Conservation (phyloP, 2,113 vertebrate genomes). For the Stigmatopora argus region DNA sequence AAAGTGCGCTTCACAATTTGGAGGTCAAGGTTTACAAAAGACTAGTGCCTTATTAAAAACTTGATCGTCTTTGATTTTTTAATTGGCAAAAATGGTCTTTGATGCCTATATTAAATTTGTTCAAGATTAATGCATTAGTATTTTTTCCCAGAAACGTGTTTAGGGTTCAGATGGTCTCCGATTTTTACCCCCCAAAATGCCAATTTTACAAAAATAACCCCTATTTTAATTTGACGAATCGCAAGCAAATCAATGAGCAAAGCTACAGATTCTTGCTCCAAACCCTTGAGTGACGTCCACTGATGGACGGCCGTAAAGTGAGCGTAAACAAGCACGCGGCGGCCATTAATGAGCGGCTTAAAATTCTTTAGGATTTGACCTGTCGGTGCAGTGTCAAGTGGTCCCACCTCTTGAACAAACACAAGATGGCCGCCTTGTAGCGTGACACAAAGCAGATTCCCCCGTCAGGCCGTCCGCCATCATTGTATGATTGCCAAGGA, state of each 20-base stretch:
- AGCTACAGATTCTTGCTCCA: neutral
- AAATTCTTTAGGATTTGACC: slow-evolving; percentile 9
- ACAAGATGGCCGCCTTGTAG: slow-evolving; percentile 14
- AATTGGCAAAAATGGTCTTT: too few relatives aligned
- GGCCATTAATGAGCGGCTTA: slow-evolving; percentile 10
- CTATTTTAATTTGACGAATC: neutral
- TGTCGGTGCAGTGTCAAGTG: slow-evolving; percentile 40
- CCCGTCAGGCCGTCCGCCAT: slow-evolving; percentile 41
- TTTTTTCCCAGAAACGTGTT: too few relatives aligned
- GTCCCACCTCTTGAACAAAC: slow-evolving; percentile 42
- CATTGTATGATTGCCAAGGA: slow-evolving; percentile 56
- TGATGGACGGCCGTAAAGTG: neutral
- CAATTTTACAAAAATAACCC: neutral
- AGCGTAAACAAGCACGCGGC: neutral
- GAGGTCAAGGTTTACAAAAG: neutral
- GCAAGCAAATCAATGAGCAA: neutral
- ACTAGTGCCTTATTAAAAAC: neutral
- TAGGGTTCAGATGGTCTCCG: too few relatives aligned
- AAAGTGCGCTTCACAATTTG: too few relatives aligned
- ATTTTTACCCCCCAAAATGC: too few relatives aligned
- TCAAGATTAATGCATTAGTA: too few relatives aligned
- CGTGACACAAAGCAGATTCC: slow-evolving; percentile 58
- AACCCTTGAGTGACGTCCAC: neutral
- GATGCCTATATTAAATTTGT: too few relatives aligned
- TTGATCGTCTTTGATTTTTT: neutral